These are phyloP conservation scores for Parasteatoda tepidariorum DNA, from an alignment of 1,140 invertebrate species.

Conservation along the genomic window DNA sequence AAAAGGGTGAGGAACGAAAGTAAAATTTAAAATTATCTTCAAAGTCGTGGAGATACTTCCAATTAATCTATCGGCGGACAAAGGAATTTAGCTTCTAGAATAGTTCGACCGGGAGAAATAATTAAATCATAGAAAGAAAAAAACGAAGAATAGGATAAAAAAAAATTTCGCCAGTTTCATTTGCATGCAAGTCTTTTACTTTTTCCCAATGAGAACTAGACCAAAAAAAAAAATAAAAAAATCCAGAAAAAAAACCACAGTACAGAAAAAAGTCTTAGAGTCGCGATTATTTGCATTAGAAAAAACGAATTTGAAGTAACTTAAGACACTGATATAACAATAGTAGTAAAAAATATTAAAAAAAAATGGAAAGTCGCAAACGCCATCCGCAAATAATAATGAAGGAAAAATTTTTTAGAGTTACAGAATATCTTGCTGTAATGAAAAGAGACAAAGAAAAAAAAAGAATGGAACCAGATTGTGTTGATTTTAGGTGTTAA, in stretches of 20 bases:
- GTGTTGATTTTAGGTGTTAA: conserved; percentile 53
- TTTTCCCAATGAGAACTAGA: neutral
- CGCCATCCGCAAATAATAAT: conserved; percentile 42
- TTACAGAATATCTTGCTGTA: conserved; percentile 7
- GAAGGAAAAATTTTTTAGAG: conserved; percentile 33
- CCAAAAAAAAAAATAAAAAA: neutral
- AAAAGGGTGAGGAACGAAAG: neutral
- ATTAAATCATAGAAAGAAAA: conserved; percentile 45
- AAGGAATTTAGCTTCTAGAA: conserved; percentile 43
- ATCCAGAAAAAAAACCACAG: neutral
- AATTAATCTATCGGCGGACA: conserved; percentile 45
- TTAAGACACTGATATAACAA: conserved; percentile 57
- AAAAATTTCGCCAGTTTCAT: conserved; percentile 23
- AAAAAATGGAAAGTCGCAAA: conserved; percentile 15
- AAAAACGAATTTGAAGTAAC: conserved; percentile 38
- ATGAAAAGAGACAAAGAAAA: neutral
- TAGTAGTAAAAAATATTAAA: conserved; percentile 25
- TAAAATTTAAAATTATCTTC: conserved; percentile 46
- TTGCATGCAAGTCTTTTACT: conserved; percentile 46
- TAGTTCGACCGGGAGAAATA: conserved; percentile 37
- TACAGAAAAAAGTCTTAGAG: neutral
- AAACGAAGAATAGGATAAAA: conserved; percentile 2
- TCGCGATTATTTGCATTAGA: conserved; percentile 52
- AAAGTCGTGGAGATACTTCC: conserved; percentile 44
- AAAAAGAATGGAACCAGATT: conserved; percentile 9